Percentiles rank a stretch among this genome's conserved stretches.
Evolutionary conservation across 1,140 invertebrate species (phyloP).

Genomic region (Drosophila pandora): DNA sequence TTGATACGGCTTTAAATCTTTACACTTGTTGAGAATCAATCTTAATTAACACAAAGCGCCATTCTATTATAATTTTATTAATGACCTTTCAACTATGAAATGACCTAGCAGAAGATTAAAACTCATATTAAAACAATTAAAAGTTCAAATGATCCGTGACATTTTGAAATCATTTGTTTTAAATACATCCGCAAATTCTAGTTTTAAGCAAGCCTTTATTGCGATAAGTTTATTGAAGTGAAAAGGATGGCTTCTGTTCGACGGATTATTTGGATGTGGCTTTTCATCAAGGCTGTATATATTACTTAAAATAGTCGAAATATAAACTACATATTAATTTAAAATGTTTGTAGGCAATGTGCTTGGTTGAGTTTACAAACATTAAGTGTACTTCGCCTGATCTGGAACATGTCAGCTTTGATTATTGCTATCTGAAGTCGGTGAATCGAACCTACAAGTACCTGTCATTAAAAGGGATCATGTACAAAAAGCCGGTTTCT

Average conservation of each 20-base stretch:
- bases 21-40: no score
- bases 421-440: slow-evolving; percentile 35
- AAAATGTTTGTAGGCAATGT: background rate
- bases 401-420: slow-evolving; percentile 16
- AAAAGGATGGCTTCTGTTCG: no score
- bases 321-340: background rate
- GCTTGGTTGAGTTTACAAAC: slow-evolving; percentile 27
- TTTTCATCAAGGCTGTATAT: background rate
- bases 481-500: slow-evolving; percentile 10
- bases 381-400: slow-evolving; percentile 34
- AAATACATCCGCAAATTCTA: no score
- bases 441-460: slow-evolving; percentile 37
- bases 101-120: no score
- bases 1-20: no score
- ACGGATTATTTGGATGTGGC: no score
- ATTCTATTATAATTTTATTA: no score
- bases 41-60: no score
- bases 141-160: no score
- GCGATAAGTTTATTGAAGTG: background rate
- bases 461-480: slow-evolving; percentile 9
- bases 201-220: background rate
- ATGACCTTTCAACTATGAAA: no score
- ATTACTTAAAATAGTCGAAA: background rate
- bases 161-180: no score
- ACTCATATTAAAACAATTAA: no score